phyloP scores from a whole-genome alignment of 2,888 invertebrate species.

The Elegia similella region DNA sequence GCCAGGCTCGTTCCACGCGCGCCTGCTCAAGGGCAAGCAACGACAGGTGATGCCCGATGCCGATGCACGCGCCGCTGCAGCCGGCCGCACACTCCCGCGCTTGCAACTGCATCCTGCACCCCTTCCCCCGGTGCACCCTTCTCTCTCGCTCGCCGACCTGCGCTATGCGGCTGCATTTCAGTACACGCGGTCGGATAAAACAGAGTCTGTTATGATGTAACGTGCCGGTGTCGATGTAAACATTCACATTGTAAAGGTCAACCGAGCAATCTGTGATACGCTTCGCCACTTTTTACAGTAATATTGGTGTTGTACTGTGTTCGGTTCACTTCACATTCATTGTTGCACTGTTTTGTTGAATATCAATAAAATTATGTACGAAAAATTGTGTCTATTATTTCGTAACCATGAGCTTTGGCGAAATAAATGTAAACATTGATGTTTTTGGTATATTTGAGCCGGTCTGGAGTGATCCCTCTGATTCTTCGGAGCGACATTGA shows the following conservation, averaged over 20 bases:
- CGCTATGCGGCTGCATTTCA: neutral
- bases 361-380: conserved; percentile 22
- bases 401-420: conserved; percentile 4
- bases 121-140: conserved; percentile 23
- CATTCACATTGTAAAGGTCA: conserved; percentile 9
- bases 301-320: conserved; percentile 1
- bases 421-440: neutral
- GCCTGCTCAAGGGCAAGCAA: conserved; percentile 85
- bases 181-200: neutral
- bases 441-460: neutral
- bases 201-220: neutral
- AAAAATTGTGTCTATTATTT: conserved; percentile 28
- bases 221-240: conserved; percentile 2
- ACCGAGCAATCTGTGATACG: conserved; percentile 15
- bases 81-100: conserved; percentile 38
- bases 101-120: conserved; percentile 38
- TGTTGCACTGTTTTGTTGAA: conserved; percentile 9
- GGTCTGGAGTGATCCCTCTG: neutral
- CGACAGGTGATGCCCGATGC: conserved; percentile 67
- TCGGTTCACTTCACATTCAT: conserved; percentile 1
- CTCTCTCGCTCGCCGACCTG: neutral
- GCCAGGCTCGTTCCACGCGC: conserved; percentile 91
- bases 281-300: conserved; percentile 8
- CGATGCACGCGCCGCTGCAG: conserved; percentile 33
- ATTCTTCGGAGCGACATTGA: neutral